Evolutionary conservation across 2,888 invertebrate genomes (phyloP).

Genomic region (Aethes cnicana): DNA sequence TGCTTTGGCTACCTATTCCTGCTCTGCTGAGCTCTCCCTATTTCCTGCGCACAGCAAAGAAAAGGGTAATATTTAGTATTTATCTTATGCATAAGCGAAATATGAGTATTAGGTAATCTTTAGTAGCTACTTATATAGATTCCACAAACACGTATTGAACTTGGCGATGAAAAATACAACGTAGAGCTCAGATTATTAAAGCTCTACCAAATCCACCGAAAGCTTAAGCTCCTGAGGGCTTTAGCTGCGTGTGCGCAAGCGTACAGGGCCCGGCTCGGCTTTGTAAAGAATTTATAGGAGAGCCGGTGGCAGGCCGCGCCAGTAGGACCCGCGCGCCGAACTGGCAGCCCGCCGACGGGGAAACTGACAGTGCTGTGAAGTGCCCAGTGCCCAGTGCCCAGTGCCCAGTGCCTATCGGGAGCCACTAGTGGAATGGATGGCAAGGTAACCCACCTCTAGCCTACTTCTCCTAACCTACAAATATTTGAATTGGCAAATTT

Average conservation of each 20-base stretch:
- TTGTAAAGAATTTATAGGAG: conserved; percentile 78
- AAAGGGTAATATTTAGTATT: not conserved
- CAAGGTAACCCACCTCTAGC: too few relatives aligned
- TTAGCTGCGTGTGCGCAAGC: conserved; percentile 45
- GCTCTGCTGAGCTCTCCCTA: too few relatives aligned
- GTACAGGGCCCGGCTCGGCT: conserved; percentile 73
- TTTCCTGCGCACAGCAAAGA: too few relatives aligned
- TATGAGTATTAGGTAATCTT: too few relatives aligned
- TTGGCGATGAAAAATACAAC: too few relatives aligned
- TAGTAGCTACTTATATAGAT: too few relatives aligned
- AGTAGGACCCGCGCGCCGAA: conserved; percentile 49
- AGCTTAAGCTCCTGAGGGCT: conserved; percentile 21
- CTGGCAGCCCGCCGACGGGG: conserved; percentile 40
- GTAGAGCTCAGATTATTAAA: not conserved
- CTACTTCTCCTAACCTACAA: too few relatives aligned
- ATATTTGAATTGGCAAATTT: too few relatives aligned
- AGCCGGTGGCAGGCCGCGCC: conserved; percentile 62
- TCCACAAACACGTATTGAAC: too few relatives aligned
- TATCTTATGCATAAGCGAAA: too few relatives aligned
- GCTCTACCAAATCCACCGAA: not conserved
- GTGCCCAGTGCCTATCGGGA: conserved; percentile 40
- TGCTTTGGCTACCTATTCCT: too few relatives aligned
- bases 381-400: conserved; percentile 44
- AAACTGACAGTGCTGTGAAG: conserved; percentile 61
- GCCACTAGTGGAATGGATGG: conserved; percentile 64